Percentiles rank a stretch among this genome's conserved stretches.
Conservation (phyloP, 2,888 invertebrate species). For the Drosophila differens region DNA sequence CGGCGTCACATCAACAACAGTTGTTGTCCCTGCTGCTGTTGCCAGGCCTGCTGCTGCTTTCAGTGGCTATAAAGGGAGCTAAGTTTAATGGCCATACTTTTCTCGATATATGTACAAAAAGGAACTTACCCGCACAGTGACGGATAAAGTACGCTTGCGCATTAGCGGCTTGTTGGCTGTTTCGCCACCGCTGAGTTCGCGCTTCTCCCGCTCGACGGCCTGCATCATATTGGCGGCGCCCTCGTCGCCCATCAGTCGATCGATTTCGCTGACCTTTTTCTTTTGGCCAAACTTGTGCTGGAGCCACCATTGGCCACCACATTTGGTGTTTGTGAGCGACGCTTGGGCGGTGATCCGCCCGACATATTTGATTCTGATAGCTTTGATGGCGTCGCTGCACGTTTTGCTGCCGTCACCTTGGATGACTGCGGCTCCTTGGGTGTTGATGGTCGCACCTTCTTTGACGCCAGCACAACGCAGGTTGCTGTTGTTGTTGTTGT, state of each 20-base stretch:
- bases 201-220: conserved; percentile 88
- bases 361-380: conserved; percentile 16
- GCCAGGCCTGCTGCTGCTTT: conserved; percentile 10
- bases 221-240: conserved; percentile 95
- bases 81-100: neutral
- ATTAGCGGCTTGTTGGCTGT: conserved; percentile 72
- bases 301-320: conserved; percentile 59
- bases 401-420: conserved; percentile 40
- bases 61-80: conserved; percentile 10
- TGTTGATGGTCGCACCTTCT: conserved; percentile 66
- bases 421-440: conserved; percentile 52
- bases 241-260: conserved; percentile 92
- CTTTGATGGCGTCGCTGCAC: conserved; percentile 47
- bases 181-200: conserved; percentile 71
- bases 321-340: conserved; percentile 78
- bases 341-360: conserved; percentile 54
- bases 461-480: conserved; percentile 44
- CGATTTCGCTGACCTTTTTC: conserved; percentile 90
- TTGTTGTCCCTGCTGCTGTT: conserved; percentile 2
- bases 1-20: conserved; percentile 24
- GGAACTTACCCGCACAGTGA: conserved; percentile 67
- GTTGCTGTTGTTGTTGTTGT: conserved; percentile 9
- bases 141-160: conserved; percentile 81
- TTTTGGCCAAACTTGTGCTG: conserved; percentile 79
- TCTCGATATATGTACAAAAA: neutral